Conservation (phyloP, 2,888 invertebrate genomes). For the Pachliopta kotzebuea region DNA sequence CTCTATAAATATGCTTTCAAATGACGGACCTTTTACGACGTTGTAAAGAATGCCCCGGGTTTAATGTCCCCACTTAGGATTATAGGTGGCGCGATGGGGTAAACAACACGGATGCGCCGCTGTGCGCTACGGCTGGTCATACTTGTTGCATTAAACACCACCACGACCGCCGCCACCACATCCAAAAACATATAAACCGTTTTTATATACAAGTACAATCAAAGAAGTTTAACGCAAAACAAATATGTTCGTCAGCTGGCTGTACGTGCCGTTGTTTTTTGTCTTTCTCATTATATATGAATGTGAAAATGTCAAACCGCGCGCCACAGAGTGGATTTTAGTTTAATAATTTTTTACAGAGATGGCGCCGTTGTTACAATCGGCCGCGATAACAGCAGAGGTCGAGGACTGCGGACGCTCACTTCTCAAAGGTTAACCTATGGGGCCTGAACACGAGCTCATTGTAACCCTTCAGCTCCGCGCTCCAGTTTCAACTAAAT, state of each 20-base stretch:
- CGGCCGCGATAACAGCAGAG: conserved; percentile 40
- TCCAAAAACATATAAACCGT: too few relatives aligned
- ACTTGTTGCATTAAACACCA: conserved; percentile 6
- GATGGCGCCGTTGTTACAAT: conserved; percentile 51
- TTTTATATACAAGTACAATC: too few relatives aligned
- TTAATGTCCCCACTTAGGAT: conserved; percentile 34
- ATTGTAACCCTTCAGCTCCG: conserved; percentile 1
- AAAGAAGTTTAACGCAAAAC: too few relatives aligned
- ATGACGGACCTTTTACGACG: conserved; percentile 34
- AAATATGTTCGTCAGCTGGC: too few relatives aligned
- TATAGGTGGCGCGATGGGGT: conserved; percentile 17
- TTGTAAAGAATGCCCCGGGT: conserved; percentile 30
- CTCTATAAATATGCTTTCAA: conserved; percentile 36
- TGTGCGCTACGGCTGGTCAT: conserved; percentile 15
- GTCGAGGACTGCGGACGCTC: conserved; percentile 37
- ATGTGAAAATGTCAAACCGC: too few relatives aligned
- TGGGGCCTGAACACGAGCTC: conserved; percentile 9
- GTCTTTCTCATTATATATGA: not conserved
- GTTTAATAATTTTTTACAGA: too few relatives aligned
- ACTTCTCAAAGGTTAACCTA: conserved; percentile 12
- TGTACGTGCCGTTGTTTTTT: not conserved
- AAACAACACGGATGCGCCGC: not conserved
- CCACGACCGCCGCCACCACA: conserved; percentile 1
- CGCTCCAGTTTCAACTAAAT: not conserved
- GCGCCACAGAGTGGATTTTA: too few relatives aligned